These are phyloP conservation scores for Xestia ashworthii DNA, from an alignment of 2,888 invertebrate species.

Conservation along the genomic window DNA sequence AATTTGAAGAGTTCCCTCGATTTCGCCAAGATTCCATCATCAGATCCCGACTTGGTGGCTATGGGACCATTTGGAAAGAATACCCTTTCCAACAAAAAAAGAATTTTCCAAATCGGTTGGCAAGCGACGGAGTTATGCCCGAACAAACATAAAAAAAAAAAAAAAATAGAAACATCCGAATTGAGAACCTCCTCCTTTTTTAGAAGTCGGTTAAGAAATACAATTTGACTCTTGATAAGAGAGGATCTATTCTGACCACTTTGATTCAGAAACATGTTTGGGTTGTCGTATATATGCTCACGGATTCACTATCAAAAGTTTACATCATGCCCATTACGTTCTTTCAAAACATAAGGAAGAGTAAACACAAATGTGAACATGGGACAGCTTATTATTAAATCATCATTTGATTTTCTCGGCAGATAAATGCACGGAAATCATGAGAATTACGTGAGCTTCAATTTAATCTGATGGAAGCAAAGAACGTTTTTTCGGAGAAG, in stretches of 20 bases:
- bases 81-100: no score
- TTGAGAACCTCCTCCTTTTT: no score
- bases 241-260: not conserved
- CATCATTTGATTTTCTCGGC: not conserved
- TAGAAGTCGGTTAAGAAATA: no score
- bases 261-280: no score
- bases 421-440: slow-evolving; percentile 16
- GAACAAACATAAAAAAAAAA: no score
- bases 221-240: not conserved
- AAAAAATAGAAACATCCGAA: no score
- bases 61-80: no score
- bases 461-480: not conserved
- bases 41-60: no score
- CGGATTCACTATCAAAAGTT: slow-evolving; percentile 20
- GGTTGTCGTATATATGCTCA: slow-evolving; percentile 5
- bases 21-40: no score
- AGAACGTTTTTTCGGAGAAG: not conserved
- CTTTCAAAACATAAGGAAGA: slow-evolving; percentile 8
- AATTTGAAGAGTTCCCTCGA: no score
- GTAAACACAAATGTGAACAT: slow-evolving; percentile 6
- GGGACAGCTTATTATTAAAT: slow-evolving; percentile 14
- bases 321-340: slow-evolving; percentile 18
- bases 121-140: no score
- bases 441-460: not conserved
- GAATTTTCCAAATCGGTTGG: no score